Conservation (phyloP, 2,113 vertebrate species). For the mouse (Mus musculus) region GRCm39 chr5:148533001-148533500, state of each 20-base stretch:
- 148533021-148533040: slow-evolving; percentile 27
- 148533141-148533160: neutral
- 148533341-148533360: neutral
- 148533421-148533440: neutral
- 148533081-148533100: neutral
- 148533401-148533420: neutral
- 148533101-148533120: neutral
- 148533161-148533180: neutral
- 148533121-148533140: slow-evolving; percentile 15
- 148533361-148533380: neutral
- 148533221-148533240: neutral
- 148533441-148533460: neutral
- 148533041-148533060: slow-evolving; percentile 27
- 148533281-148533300: neutral
- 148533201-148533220: neutral
- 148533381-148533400: neutral
- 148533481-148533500: slow-evolving; percentile 43
- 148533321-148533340: neutral
- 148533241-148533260: neutral
- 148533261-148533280: neutral
- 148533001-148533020: slow-evolving; percentile 37
- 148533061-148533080: neutral
- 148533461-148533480: slow-evolving; percentile 8
- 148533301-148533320: neutral
- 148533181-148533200: neutral